Evolutionary conservation across 92 coral and sea anemone genomes (phyloP), one percentile per base, ranked within the genome.

Genomic region (Palythoa heliodiscus): DNA sequence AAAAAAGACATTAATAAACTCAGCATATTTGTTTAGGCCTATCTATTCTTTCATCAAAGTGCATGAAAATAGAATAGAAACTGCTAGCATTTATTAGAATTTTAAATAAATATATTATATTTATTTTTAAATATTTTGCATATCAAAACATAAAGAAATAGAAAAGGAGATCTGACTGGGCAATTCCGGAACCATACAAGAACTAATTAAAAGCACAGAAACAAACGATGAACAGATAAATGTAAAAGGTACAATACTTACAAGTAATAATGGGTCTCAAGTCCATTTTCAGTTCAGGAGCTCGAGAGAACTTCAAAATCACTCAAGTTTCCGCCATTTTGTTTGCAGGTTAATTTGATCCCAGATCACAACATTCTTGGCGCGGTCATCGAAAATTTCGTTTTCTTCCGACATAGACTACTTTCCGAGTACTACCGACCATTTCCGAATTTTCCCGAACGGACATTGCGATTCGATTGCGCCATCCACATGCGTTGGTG

Each of bases 401-500:
- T 13, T 25, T 7, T 25, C 40, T 69, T 10, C 73, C 73, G 73
- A 69, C 1, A 10, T 38, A 63, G 74, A 43, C 22, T 8, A 5
- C 11, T 80, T 43, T 61, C 84, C 35, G 35, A 29, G 0, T 29
- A 29, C 1, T 29, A 1, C 55, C 74, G 74, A 22, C 22, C 15
- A 5, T n/a, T 80, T 43, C 74, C 84, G 84, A 80, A 66, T 73
- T 64, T 12, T 63, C 24, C 61, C 84, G 74, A 80, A n/a, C 22
- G 14, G 66, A 60, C 48, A 67, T 80, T 80, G 63, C 73, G 54
- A 22, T 66, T 48, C 53, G 61, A 66, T 80, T 80, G 84, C 84
- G 84, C 29, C 84, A 66, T 63, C 63, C 84, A 80, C 84, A 80
- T 80, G 74, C 74, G 68, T 79, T 79, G 5, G 39, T 79, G 55